These are phyloP conservation scores for Cliona cf. orientalis DNA, from an alignment of 37 sponge, comb jelly and placozoan genomes.

Conservation along the genomic window DNA sequence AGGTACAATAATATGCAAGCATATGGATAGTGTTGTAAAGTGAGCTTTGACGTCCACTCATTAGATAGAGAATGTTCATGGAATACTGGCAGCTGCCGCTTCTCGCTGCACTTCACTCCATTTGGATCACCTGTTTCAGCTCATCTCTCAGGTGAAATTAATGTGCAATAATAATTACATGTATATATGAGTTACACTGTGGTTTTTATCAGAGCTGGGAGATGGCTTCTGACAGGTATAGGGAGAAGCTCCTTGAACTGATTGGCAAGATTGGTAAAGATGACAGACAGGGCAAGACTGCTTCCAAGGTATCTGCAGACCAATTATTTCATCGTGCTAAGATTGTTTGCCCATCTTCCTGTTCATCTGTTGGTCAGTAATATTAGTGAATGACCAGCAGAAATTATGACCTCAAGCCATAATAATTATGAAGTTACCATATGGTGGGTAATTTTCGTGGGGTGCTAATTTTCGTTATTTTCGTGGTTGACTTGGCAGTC, in stretches of 20 bases:
- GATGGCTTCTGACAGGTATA: conserved; percentile 68
- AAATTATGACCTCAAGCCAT: background rate
- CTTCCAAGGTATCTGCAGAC: conserved; percentile 62
- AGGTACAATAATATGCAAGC: too few relatives aligned
- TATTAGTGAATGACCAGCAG: background rate
- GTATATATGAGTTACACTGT: background rate
- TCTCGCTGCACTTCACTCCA: conserved; percentile 63
- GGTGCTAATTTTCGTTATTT: too few relatives aligned
- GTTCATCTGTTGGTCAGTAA: too few relatives aligned
- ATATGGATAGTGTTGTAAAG: too few relatives aligned
- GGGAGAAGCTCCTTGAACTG: conserved; percentile 78
- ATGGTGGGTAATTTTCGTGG: too few relatives aligned
- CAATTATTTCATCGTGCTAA: background rate
- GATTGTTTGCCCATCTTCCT: background rate
- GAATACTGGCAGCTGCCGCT: conserved; percentile 83
- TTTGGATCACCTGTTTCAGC: conserved; percentile 84
- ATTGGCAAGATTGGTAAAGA: conserved; percentile 88
- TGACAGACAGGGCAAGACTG: conserved; percentile 83
- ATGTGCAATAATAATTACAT: background rate
- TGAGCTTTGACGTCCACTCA: too few relatives aligned
- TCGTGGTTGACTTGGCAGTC: too few relatives aligned
- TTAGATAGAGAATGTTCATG: conserved; percentile 85
- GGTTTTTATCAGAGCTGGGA: conserved; percentile 77
- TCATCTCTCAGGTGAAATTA: conserved; percentile 37
- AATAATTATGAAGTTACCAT: background rate